A percentile compares a stretch with the other conserved stretches of the same genome.
phyloP scores from a whole-genome alignment of 2,888 invertebrate genomes.

The Melinaea menophilus region DNA sequence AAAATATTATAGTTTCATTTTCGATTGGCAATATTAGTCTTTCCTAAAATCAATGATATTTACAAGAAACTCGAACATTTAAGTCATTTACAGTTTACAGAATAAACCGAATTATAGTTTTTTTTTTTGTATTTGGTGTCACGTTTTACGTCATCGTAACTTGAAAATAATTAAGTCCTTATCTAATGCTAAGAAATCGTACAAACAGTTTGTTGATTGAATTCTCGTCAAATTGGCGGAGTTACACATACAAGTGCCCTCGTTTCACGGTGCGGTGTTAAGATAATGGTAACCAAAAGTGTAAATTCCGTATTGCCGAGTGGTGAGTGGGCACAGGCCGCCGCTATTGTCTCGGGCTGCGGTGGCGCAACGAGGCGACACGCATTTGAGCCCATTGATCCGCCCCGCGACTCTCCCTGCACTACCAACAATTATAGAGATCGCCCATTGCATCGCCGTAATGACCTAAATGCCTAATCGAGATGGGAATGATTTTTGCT shows the following conservation, averaged over 20 bases:
- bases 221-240: slow-evolving; percentile 8
- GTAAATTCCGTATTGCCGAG: slow-evolving; percentile 50
- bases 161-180: no score
- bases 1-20: no score
- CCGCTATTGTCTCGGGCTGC: slow-evolving; percentile 54
- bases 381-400: slow-evolving; percentile 70
- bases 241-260: slow-evolving; percentile 25
- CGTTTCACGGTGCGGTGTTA: slow-evolving; percentile 52
- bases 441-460: slow-evolving; percentile 51
- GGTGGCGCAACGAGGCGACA: slow-evolving; percentile 69
- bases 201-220: neutral
- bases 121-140: no score
- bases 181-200: neutral
- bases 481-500: slow-evolving; percentile 63
- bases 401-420: slow-evolving; percentile 41
- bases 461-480: slow-evolving; percentile 70
- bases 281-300: slow-evolving; percentile 63
- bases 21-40: no score
- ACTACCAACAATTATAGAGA: slow-evolving; percentile 56
- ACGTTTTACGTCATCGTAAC: no score
- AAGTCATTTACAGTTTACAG: no score
- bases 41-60: no score
- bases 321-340: slow-evolving; percentile 46
- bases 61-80: no score
- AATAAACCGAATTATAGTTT: no score